Evolutionary conservation across 2,113 vertebrate genomes (phyloP).

Genomic region (Cynoglossus semilaevis): DNA sequence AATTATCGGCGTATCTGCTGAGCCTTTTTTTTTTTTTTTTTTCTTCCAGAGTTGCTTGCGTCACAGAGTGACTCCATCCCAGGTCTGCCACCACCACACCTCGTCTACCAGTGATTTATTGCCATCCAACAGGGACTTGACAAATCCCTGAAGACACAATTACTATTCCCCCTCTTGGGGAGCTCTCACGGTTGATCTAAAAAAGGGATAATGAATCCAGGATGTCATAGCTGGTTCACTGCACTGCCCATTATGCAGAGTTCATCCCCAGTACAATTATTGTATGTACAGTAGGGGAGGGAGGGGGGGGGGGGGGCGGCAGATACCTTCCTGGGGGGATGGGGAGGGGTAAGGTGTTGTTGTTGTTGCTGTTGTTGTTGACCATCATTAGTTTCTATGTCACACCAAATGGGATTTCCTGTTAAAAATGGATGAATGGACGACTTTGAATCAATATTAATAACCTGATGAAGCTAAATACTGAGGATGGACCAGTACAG

Average conservation of each 20-base stretch:
- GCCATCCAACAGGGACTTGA: conserved; percentile 64
- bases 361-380: conserved; percentile 11
- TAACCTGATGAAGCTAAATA: no score
- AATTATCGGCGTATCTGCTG: neutral
- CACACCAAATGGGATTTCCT: no score
- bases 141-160: conserved; percentile 80
- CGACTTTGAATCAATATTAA: no score
- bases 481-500: no score
- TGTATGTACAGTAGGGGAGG: conserved; percentile 44
- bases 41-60: conserved; percentile 12
- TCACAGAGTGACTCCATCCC: conserved; percentile 52
- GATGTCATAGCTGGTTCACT: conserved; percentile 50
- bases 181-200: conserved; percentile 58
- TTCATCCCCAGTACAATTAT: conserved; percentile 51
- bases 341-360: conserved; percentile 21
- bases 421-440: no score
- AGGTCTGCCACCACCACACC: conserved; percentile 46
- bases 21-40: conserved; percentile 8
- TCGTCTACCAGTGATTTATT: conserved; percentile 68
- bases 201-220: conserved; percentile 66
- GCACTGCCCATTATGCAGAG: conserved; percentile 51
- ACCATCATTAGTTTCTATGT: no score
- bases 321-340: conserved; percentile 9
- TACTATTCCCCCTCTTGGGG: conserved; percentile 62
- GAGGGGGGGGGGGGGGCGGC: conserved; percentile 16